These are phyloP conservation scores for Morelia viridis DNA, from an alignment of 2,797 vertebrate species.

Conservation along the genomic window DNA sequence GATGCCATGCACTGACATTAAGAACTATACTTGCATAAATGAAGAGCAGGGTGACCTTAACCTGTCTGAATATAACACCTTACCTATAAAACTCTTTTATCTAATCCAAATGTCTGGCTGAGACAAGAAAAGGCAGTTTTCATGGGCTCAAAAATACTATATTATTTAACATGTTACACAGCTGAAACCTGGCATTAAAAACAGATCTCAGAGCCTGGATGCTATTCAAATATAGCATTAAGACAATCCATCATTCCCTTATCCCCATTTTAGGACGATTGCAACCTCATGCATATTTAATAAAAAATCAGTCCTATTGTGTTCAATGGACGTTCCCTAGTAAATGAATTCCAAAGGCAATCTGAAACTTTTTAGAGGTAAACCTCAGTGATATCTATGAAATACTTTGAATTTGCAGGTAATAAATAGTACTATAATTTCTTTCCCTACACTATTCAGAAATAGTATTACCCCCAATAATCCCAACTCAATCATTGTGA, in stretches of 20 bases:
- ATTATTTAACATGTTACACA: neutral
- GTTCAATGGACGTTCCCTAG: neutral
- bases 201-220: neutral
- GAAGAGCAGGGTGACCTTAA: too few species aligned
- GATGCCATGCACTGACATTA: neutral
- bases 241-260: neutral
- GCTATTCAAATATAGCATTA: neutral
- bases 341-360: neutral
- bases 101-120: neutral
- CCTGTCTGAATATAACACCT: neutral
- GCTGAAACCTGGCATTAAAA: neutral
- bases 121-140: neutral
- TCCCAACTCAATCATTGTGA: neutral
- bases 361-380: neutral
- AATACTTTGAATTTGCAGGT: neutral
- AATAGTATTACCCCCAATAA: neutral
- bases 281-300: neutral
- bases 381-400: neutral
- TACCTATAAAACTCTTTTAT: neutral
- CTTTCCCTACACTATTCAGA: neutral
- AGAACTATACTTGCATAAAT: neutral
- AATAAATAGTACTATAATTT: neutral
- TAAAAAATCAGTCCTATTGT: neutral
- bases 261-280: neutral
- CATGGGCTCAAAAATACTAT: neutral